A percentile compares a stretch with the other conserved stretches of the same genome.
These are phyloP conservation scores for Kradibia gibbosae DNA, from an alignment of 1,140 invertebrate genomes.

Conservation along the genomic window DNA sequence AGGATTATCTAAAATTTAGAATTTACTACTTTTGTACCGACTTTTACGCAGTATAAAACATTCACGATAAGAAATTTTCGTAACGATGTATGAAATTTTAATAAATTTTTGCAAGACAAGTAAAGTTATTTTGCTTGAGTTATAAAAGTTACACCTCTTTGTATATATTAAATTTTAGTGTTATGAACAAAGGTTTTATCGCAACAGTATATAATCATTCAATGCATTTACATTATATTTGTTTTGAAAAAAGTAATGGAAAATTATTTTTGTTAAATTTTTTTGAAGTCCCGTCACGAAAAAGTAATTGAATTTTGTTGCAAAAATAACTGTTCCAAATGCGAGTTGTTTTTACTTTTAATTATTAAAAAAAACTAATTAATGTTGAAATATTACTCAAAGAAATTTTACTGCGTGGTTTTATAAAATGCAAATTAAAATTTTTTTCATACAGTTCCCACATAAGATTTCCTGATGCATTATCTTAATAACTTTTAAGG, in stretches of 20 bases:
- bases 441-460: too few relatives aligned
- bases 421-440: not conserved
- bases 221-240: not conserved
- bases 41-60: not conserved
- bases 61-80: not conserved
- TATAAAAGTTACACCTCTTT: conserved; percentile 2
- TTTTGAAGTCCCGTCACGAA: not conserved
- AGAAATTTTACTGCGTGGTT: not conserved
- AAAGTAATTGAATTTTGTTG: not conserved
- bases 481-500: too few relatives aligned
- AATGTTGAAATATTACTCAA: not conserved
- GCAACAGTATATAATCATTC: not conserved
- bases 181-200: not conserved
- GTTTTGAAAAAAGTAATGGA: not conserved
- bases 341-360: not conserved
- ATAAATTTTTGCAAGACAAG: not conserved
- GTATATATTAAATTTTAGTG: not conserved
- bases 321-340: not conserved
- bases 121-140: not conserved
- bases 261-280: not conserved
- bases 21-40: not conserved
- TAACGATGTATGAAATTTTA: not conserved
- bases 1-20: too few relatives aligned
- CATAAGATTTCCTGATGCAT: too few relatives aligned
- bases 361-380: not conserved